Percentiles rank a stretch among this genome's conserved stretches.
phyloP scores from a whole-genome alignment of 2,888 invertebrate species.

The Philereme transversata region DNA sequence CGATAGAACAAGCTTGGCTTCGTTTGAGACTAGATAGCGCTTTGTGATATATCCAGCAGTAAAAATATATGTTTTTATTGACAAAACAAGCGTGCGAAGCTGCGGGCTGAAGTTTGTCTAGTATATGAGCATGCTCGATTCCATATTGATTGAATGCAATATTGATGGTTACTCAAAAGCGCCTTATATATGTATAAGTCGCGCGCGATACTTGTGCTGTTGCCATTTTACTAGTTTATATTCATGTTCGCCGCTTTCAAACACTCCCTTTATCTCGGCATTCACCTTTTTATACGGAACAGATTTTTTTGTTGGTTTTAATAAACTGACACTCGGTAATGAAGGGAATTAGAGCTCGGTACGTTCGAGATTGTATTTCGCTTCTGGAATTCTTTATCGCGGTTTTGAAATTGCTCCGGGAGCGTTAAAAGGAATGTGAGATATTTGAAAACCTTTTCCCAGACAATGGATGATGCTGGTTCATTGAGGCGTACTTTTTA shows the following conservation, averaged over 20 bases:
- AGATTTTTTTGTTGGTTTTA: conserved; percentile 69
- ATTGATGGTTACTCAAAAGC: too few relatives aligned
- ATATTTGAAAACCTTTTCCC: conserved; percentile 31
- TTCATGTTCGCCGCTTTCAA: not conserved
- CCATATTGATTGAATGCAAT: too few relatives aligned
- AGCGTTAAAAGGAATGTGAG: conserved; percentile 27
- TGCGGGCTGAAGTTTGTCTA: too few relatives aligned
- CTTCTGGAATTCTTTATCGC: conserved; percentile 34
- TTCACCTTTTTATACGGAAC: conserved; percentile 64
- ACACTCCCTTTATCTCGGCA: conserved; percentile 43
- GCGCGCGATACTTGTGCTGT: too few relatives aligned
- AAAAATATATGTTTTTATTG: too few relatives aligned
- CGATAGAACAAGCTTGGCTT: too few relatives aligned
- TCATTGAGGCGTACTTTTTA: conserved; percentile 23
- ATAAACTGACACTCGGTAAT: conserved; percentile 66
- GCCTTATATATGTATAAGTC: too few relatives aligned
- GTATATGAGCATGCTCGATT: too few relatives aligned
- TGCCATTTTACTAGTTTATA: not conserved
- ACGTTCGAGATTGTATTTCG: conserved; percentile 38
- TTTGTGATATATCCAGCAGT: too few relatives aligned
- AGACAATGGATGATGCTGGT: conserved; percentile 20
- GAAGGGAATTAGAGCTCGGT: conserved; percentile 59
- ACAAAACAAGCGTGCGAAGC: too few relatives aligned
- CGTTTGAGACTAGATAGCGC: too few relatives aligned
- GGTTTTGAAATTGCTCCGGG: conserved; percentile 25